phyloP scores from a whole-genome alignment of 2,888 invertebrate species.

The Rhabditoides inermis region DNA sequence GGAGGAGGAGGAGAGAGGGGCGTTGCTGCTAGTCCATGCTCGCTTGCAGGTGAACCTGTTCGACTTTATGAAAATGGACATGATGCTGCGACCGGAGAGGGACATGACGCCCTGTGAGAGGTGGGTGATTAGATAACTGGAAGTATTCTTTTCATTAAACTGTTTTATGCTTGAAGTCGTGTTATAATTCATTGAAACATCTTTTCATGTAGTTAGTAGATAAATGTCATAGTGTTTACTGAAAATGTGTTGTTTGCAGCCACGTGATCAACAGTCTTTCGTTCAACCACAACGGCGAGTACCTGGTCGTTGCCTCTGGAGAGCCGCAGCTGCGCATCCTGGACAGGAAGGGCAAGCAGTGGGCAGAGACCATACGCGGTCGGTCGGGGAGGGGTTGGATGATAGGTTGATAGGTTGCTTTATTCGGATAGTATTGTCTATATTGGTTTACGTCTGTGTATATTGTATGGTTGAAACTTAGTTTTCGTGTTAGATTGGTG shows the following conservation, averaged over 20 bases:
- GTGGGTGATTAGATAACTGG: too few relatives aligned
- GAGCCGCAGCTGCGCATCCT: slow-evolving; percentile 66
- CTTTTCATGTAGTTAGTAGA: neutral
- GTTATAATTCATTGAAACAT: slow-evolving; percentile 7
- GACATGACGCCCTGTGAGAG: slow-evolving; percentile 42
- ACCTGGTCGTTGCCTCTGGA: slow-evolving; percentile 82
- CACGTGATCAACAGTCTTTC: slow-evolving; percentile 82
- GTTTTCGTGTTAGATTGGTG: too few relatives aligned
- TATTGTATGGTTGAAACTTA: too few relatives aligned
- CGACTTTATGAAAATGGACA: slow-evolving; percentile 98
- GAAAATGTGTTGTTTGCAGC: slow-evolving; percentile 47
- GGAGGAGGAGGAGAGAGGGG: too few relatives aligned
- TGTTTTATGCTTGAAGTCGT: neutral
- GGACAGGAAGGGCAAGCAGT: slow-evolving; percentile 55
- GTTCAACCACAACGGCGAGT: slow-evolving; percentile 87
- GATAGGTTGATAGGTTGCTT: neutral
- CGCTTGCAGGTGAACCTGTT: slow-evolving; percentile 80
- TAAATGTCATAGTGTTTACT: neutral
- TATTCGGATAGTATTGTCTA: neutral
- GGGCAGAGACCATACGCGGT: slow-evolving; percentile 47
- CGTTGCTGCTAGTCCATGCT: too few relatives aligned
- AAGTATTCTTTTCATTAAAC: too few relatives aligned
- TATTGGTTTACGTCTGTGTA: too few relatives aligned
- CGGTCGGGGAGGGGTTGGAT: neutral
- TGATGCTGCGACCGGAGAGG: slow-evolving; percentile 60